Conservation (phyloP, 2,113 vertebrate genomes). For the Oreochromis niloticus region DNA sequence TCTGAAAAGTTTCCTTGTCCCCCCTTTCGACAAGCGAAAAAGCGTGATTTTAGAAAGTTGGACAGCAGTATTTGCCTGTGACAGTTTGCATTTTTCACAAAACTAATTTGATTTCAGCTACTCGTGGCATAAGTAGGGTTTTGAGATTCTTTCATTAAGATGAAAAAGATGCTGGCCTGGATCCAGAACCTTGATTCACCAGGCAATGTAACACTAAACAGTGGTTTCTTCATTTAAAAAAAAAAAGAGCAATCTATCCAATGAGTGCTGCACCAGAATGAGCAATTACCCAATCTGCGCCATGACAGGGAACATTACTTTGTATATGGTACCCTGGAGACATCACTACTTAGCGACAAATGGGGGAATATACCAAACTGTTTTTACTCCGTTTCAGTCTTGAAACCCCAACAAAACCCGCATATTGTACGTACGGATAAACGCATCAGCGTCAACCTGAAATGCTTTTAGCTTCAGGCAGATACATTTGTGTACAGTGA, state of each 20-base stretch:
- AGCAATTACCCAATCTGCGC: background rate
- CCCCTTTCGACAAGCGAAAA: background rate
- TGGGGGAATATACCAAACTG: background rate
- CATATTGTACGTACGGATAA: background rate
- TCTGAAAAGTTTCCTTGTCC: constrained; percentile 7
- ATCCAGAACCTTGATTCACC: background rate
- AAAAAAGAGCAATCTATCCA: background rate
- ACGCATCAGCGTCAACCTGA: background rate
- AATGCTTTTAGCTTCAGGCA: background rate
- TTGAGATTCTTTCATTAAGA: background rate
- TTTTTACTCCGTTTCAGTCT: background rate
- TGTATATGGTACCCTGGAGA: background rate
- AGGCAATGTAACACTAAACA: background rate
- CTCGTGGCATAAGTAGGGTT: background rate
- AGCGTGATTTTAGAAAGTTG: background rate
- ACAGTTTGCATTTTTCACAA: background rate
- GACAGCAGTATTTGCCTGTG: background rate
- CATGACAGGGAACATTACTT: background rate
- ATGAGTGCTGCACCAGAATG: background rate
- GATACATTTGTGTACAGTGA: background rate
- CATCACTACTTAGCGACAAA: background rate
- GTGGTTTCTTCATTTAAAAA: background rate
- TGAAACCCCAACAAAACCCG: background rate
- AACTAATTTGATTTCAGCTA: background rate
- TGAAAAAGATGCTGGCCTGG: background rate